Conservation (phyloP, 2,797 vertebrate genomes). For the Uromys caudimaculatus region DNA sequence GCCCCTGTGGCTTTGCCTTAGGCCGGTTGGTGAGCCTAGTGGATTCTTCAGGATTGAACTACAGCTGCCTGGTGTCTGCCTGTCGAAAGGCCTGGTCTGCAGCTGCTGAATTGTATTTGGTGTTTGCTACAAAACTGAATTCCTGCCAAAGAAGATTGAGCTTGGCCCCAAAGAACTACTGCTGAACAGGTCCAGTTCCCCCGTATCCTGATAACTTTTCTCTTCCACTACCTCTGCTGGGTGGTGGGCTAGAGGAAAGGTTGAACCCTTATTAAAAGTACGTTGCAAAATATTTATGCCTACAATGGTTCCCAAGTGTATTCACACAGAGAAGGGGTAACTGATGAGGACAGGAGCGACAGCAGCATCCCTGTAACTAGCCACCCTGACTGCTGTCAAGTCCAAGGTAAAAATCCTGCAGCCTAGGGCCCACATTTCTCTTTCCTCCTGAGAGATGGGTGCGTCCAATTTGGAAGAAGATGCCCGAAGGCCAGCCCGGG, state of each 20-base stretch:
- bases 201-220: neutral
- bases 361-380: neutral
- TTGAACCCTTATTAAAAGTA: neutral
- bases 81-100: too few relatives aligned
- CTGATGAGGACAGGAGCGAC: neutral
- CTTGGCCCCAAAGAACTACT: neutral
- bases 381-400: neutral
- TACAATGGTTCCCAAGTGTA: neutral
- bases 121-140: neutral
- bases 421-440: neutral
- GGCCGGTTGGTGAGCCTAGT: neutral
- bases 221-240: neutral
- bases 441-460: neutral
- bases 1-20: neutral
- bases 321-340: neutral
- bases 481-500: neutral
- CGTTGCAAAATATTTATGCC: neutral
- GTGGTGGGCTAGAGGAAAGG: neutral
- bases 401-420: neutral
- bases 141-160: neutral
- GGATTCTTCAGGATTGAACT: neutral
- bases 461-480: slow-evolving; percentile 2
- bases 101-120: neutral
- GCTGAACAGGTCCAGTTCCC: neutral
- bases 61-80: neutral